phyloP scores from a whole-genome alignment of 2,888 invertebrate genomes.

The Oscheius onirici region DNA sequence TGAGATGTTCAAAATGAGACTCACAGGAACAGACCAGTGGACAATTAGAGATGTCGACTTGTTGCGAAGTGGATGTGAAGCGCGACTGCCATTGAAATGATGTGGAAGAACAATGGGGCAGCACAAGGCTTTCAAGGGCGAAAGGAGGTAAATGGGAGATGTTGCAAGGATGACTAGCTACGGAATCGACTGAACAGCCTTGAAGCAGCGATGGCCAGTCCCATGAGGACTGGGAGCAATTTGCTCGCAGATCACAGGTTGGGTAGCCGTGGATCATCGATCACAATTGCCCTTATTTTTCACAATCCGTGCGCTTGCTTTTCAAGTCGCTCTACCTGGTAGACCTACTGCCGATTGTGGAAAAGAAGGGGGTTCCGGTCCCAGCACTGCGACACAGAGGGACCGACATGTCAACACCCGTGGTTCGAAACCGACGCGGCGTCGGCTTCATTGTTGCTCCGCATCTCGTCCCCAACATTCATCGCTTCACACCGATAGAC shows the following conservation, averaged over 20 bases:
- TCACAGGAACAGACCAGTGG: constrained; percentile 43
- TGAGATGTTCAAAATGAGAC: constrained; percentile 2
- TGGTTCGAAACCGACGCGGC: too few relatives aligned
- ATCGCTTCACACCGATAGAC: too few relatives aligned
- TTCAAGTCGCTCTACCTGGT: too few relatives aligned
- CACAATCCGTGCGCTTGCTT: too few relatives aligned
- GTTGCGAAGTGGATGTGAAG: constrained; percentile 26
- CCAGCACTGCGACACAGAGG: too few relatives aligned
- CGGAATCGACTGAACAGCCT: background rate
- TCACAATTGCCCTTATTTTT: too few relatives aligned
- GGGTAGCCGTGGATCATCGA: constrained; percentile 4
- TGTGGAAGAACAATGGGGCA: constrained; percentile 38
- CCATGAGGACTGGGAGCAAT: background rate
- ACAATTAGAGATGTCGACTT: constrained; percentile 44
- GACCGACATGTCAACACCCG: too few relatives aligned
- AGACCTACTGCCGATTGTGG: too few relatives aligned
- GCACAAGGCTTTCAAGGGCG: background rate
- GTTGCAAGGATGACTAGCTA: constrained; percentile 6
- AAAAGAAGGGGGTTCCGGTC: too few relatives aligned
- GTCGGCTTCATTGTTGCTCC: too few relatives aligned
- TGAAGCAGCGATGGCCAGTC: background rate
- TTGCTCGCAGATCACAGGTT: background rate
- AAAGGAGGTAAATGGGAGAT: constrained; percentile 18
- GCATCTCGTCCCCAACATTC: too few relatives aligned
- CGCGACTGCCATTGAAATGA: constrained; percentile 45